Evolutionary conservation across 1,140 invertebrate species (phyloP).

Genomic region (Leptonema lineaticorne): DNA sequence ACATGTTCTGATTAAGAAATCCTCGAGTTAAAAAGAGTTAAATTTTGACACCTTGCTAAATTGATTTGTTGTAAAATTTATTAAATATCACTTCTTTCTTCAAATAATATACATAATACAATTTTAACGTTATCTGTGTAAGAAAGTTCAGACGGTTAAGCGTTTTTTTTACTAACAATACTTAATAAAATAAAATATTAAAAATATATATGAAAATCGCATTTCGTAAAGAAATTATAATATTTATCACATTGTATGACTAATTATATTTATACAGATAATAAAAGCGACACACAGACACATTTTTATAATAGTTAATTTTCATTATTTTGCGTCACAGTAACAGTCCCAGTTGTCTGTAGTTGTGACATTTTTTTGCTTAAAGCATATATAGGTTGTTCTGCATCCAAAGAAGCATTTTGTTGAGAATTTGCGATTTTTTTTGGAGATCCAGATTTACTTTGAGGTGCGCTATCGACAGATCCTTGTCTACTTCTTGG

Average conservation of each 20-base stretch:
- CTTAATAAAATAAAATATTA: neutral
- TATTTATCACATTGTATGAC: constrained; percentile 6
- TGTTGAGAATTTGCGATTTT: constrained; percentile 40
- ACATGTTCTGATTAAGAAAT: no score
- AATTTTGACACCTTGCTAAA: no score
- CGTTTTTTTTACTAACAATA: no score
- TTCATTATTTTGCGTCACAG: constrained; percentile 34
- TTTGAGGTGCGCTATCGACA: constrained; percentile 43
- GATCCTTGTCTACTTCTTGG: constrained; percentile 48
- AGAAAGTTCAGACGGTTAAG: no score
- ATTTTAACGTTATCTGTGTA: no score
- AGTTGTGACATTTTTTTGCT: constrained; percentile 49
- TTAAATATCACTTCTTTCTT: no score
- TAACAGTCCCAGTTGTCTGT: constrained; percentile 16
- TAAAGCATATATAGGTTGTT: constrained; percentile 51
- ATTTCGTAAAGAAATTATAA: neutral
- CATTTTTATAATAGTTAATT: constrained; percentile 17
- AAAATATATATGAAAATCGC: neutral
- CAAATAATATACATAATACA: neutral
- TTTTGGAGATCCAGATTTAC: constrained; percentile 38
- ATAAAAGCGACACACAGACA: neutral
- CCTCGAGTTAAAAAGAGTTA: no score
- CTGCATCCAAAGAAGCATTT: constrained; percentile 47
- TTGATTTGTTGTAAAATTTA: no score
- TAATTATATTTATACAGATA: neutral